Evolutionary conservation across 2,888 invertebrate species (phyloP), one percentile per base, ranked within the genome.

Genomic region (Amiota minor): DNA sequence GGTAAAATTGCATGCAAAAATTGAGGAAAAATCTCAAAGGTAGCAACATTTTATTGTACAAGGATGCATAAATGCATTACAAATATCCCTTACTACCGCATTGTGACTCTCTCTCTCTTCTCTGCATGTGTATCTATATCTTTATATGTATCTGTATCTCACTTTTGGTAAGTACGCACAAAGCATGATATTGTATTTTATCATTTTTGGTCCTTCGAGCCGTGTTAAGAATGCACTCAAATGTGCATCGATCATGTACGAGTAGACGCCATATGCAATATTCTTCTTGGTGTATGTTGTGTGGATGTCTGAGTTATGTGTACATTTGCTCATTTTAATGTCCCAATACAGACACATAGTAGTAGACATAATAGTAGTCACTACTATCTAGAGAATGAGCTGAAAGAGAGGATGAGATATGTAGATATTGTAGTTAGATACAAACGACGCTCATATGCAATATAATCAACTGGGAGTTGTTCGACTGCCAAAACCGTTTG

Each of bases 201-300:
- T 81, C 79, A 81, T 77, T 72, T 76, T 70, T 72, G 74, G 78
- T 76, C 79, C 78, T 79, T 76, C 59, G 79, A 78, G 81, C 74
- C 78, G 78, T 77, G 78, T 80, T 78, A 80, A 76, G 78, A 75
- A 80, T 76, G 75, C 77, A 79, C 76, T 80, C 76, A 78, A 79
- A 78, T 79, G 76, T 73, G 73, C 78, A 80, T 79, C 77, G 79
- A 79, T 80, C 79, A 78, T 77, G 75, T 12, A 45, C 9, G n/a
- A 45, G 18, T 16, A 16, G 59, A 20, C 18, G 16, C 11, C 20
- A 18, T 56, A 56, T 56, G 59, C 20, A 18, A 55, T 55, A 55
- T 16, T 18, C 18, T 18, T 55, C 70, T 73, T 23, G 6, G 4
- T 14, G 20, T 2, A 14, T n/a, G 8, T 14, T 35, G 35, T 35